phyloP scores from a whole-genome alignment of 2,113 vertebrate genomes.

The Maccullochella peelii region DNA sequence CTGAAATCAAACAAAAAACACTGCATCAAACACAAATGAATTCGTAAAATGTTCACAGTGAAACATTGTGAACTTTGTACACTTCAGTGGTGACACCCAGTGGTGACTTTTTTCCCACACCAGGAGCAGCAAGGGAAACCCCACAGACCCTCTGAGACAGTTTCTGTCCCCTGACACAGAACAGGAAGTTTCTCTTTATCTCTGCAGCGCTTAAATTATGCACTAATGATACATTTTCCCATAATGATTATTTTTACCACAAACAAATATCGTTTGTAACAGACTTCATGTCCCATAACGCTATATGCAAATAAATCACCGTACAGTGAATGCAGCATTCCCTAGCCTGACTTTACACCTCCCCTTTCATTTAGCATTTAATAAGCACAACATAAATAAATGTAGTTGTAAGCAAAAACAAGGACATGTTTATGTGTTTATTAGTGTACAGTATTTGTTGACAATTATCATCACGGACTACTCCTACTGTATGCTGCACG shows the following conservation, averaged over 20 bases:
- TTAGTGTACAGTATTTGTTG: no score
- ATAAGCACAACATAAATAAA: no score
- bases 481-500: no score
- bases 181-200: slow-evolving; percentile 17
- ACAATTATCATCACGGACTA: no score
- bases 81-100: slow-evolving; percentile 64
- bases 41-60: background rate
- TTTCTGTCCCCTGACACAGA: background rate
- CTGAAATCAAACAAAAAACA: background rate
- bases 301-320: background rate
- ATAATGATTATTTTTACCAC: background rate
- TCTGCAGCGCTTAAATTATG: background rate
- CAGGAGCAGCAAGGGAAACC: slow-evolving; percentile 11
- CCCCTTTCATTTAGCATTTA: no score
- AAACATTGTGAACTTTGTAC: background rate
- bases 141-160: background rate
- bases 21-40: background rate
- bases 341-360: no score
- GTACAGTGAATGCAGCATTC: background rate
- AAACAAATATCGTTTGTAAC: slow-evolving; percentile 5
- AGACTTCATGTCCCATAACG: background rate
- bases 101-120: slow-evolving; percentile 39
- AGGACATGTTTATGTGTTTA: no score
- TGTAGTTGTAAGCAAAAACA: no score
- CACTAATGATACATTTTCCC: background rate